A percentile compares a stretch with the other conserved stretches of the same genome.
phyloP scores from a whole-genome alignment of 1,140 invertebrate genomes.

The Drosophila malerkotliana region DNA sequence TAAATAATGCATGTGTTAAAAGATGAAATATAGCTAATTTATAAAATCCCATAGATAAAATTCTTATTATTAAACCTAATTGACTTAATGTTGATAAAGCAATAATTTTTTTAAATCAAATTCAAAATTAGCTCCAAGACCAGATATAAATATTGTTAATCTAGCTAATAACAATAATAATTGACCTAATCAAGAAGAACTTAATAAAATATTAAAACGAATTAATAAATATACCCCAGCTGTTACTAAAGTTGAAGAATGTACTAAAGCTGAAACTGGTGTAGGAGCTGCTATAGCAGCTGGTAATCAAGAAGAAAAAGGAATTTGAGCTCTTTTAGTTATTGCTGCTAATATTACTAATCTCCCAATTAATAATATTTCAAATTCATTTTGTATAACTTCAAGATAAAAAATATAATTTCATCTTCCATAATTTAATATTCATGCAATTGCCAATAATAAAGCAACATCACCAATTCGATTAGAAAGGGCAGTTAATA shows the following conservation, averaged over 20 bases:
- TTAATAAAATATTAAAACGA: constrained; percentile 85
- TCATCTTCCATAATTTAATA: constrained; percentile 85
- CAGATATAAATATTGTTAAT: constrained; percentile 87
- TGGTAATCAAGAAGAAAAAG: constrained; percentile 88
- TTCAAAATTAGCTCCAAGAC: constrained; percentile 86
- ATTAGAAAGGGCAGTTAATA: constrained; percentile 87
- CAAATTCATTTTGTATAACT: constrained; percentile 83
- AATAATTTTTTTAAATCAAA: constrained; percentile 90
- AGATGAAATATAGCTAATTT: constrained; percentile 87
- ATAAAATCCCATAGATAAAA: constrained; percentile 84
- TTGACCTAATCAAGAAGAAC: constrained; percentile 63
- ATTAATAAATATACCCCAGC: constrained; percentile 89
- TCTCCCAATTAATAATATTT: constrained; percentile 84
- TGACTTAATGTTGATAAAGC: constrained; percentile 89
- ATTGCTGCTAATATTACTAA: constrained; percentile 86
- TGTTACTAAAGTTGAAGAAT: constrained; percentile 90
- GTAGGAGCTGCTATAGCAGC: constrained; percentile 89
- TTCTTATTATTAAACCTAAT: constrained; percentile 86
- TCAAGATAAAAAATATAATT: constrained; percentile 85
- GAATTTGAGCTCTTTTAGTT: constrained; percentile 90
- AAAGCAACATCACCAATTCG: constrained; percentile 87
- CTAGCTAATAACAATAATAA: constrained; percentile 84
- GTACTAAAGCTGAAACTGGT: constrained; percentile 89
- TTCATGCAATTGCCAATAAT: constrained; percentile 85
- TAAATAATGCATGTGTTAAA: constrained; percentile 88